Evolutionary conservation across 2,888 invertebrate genomes (phyloP), one percentile per base, ranked within the genome.

Genomic region (Phyllotreta cruciferae): DNA sequence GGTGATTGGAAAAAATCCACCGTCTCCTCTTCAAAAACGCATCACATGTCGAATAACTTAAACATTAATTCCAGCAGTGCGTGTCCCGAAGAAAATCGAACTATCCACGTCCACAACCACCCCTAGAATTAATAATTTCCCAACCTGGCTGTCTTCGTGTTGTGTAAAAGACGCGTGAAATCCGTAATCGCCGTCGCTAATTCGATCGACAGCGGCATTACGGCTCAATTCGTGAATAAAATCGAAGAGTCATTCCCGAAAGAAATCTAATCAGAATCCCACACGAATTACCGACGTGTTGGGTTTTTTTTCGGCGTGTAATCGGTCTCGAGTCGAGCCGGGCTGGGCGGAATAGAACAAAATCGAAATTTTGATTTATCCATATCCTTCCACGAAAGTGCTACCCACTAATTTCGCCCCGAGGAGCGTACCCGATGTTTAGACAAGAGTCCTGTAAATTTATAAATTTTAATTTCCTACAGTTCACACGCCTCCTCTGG

Each of bases 381-480:
- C 44, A 52, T 52, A 56, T 41, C 60, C 58, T 56, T 61, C 64
- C 56, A 61, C 60, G 56, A 64, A 64, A 60, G 61, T 64, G 53
- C 64, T 61, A 64, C 49, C 64, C 53, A 61, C 61, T 60, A 64
- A 64, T 61, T 36, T 53, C 8, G 38, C 42, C 54, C 57, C 41
- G 52, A 56, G 53, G 49, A 41, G 39, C 57, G 49, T 41, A 42
- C 36, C 44, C 60, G 9, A 38, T 42, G 37, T 52, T 53, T 52
- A 44, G 37, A 58, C 41, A 39, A 44, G 53, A 39, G 11, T 36
- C 35, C 34, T 42, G 35, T 14, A 66, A 47, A 39, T 41, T 39
- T 37, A 58, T 58, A 57, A 39, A 41, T 79, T 80, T 76, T 78
- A 80, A 80, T 80, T 79, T 79, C 77, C 77, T 80, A 80, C 79